Evolutionary conservation across 35 echinoderm and acorn worm genomes (phyloP).

Genomic region (Diadema setosum): DNA sequence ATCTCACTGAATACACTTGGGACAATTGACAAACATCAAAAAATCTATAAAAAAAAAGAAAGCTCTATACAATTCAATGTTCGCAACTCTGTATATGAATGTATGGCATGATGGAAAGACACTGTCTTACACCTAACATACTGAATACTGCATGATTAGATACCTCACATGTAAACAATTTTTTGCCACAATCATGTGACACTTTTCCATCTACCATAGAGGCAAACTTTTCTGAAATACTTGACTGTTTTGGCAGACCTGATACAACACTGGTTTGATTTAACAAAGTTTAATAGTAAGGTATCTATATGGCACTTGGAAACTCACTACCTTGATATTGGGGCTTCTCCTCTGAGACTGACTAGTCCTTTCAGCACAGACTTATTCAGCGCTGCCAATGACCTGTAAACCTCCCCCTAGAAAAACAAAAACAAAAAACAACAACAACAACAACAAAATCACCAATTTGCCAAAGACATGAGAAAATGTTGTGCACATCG

Average conservation of each 20-base stretch:
- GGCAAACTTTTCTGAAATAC: neutral
- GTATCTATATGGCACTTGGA: neutral
- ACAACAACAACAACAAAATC: too few relatives aligned
- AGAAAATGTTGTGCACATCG: too few relatives aligned
- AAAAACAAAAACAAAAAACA: too few relatives aligned
- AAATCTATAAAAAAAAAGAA: neutral
- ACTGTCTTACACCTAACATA: neutral
- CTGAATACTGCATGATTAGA: neutral
- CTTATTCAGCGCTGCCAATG: neutral
- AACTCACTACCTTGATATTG: constrained; percentile 1
- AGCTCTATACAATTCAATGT: neutral
- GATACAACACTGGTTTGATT: neutral
- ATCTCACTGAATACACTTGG: too few relatives aligned
- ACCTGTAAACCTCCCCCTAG: neutral
- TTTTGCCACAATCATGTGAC: neutral
- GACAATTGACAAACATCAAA: too few relatives aligned
- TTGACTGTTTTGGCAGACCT: neutral
- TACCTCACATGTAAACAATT: neutral
- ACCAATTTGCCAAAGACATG: too few relatives aligned
- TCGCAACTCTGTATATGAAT: neutral
- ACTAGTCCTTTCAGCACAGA: neutral
- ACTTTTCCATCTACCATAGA: neutral
- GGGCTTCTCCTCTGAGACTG: neutral
- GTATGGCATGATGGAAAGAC: neutral
- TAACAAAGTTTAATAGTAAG: neutral